Conservation (phyloP, 2,113 vertebrate genomes). For the Spilogale gracilis region DNA sequence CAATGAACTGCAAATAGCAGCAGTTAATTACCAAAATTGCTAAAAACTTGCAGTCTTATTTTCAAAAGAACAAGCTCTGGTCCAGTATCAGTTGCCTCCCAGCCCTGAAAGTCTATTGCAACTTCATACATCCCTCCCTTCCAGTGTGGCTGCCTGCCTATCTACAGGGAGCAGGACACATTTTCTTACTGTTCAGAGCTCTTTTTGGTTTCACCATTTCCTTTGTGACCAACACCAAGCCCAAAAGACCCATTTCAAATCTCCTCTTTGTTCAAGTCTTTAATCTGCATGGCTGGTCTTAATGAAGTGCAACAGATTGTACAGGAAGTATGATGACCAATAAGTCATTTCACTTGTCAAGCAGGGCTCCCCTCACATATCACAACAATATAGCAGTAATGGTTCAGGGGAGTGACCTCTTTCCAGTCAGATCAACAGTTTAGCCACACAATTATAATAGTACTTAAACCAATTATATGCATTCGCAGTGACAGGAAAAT, state of each 20-base stretch:
- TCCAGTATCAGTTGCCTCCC: not conserved
- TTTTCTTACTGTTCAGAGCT: not conserved
- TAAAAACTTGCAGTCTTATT: conserved; percentile 4
- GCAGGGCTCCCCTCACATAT: not conserved
- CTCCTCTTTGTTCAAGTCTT: not conserved
- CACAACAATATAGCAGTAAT: not conserved
- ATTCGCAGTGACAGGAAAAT: not conserved
- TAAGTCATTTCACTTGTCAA: conserved; percentile 1
- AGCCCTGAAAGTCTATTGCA: not conserved
- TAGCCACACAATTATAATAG: not conserved
- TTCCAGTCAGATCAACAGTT: not conserved
- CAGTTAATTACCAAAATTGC: not conserved
- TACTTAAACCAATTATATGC: not conserved
- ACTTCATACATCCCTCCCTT: not conserved
- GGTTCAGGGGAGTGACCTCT: not conserved
- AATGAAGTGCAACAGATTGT: not conserved
- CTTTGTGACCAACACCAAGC: not conserved
- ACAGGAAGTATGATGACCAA: not conserved
- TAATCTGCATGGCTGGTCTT: not conserved
- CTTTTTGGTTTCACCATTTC: conserved; percentile 2
- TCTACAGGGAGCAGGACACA: not conserved
- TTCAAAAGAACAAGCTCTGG: conserved; percentile 49
- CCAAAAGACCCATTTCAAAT: not conserved
- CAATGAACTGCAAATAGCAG: not conserved
- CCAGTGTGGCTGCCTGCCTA: not conserved